These are phyloP conservation scores for Formica selysi DNA, from an alignment of 1,140 invertebrate species.

Conservation along the genomic window DNA sequence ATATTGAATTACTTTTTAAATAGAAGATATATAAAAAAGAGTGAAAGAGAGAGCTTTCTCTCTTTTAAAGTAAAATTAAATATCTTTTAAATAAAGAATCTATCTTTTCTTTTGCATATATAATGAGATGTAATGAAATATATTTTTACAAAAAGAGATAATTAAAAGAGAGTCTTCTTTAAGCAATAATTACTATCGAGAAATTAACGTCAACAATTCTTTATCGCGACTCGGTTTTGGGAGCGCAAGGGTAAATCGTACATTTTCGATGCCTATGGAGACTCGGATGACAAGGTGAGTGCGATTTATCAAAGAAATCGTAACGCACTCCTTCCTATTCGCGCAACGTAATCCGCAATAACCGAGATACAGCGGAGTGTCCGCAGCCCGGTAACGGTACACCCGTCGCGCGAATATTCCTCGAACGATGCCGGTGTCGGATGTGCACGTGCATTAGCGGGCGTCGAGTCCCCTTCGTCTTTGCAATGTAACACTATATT, in stretches of 20 bases:
- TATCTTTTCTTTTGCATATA: background rate
- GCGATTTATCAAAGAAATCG: constrained; percentile 54
- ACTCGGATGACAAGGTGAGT: constrained; percentile 8
- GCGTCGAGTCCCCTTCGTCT: constrained; percentile 60
- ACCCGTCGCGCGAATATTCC: constrained; percentile 67
- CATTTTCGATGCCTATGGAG: background rate
- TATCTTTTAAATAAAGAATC: background rate
- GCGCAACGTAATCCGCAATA: constrained; percentile 62
- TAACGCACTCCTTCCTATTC: constrained; percentile 30
- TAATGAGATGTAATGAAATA: background rate
- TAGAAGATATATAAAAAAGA: background rate
- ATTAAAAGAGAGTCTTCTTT: background rate
- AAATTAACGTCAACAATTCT: background rate
- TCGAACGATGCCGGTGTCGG: constrained; percentile 68
- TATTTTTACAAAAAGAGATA: background rate
- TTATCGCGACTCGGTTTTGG: background rate
- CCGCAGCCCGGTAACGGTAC: constrained; percentile 69
- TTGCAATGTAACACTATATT: constrained; percentile 68
- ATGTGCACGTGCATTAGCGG: constrained; percentile 71
- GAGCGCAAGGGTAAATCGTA: background rate
- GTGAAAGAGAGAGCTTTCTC: background rate
- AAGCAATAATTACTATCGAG: background rate
- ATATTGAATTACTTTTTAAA: background rate
- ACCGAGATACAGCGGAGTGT: constrained; percentile 13
- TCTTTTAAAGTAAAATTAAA: background rate